Conservation (phyloP, 2,888 invertebrate genomes). For the Mythimna lalbum region DNA sequence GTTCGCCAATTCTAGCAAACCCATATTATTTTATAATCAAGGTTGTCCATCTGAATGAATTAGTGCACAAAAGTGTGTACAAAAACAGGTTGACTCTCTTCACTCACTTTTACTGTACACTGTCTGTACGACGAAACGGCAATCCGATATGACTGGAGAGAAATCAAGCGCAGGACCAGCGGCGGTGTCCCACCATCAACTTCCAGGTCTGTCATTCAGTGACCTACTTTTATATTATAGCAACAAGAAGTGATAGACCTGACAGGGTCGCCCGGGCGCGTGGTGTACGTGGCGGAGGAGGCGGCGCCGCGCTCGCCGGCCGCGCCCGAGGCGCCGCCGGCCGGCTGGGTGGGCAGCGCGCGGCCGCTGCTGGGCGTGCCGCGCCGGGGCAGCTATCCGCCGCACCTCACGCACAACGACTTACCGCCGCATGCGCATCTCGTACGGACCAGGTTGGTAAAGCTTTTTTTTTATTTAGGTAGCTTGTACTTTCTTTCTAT, state of each 20-base stretch:
- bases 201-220: no score
- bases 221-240: conserved; percentile 11
- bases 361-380: conserved; percentile 54
- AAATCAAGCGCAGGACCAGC: no score
- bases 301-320: conserved; percentile 21
- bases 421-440: conserved; percentile 70
- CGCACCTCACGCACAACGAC: conserved; percentile 53
- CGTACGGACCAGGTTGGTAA: conserved; percentile 72
- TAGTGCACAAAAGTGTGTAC: no score
- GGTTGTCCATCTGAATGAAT: no score
- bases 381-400: conserved; percentile 50
- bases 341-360: conserved; percentile 44
- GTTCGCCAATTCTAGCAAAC: not conserved
- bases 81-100: no score
- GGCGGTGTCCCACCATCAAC: no score
- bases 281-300: conserved; percentile 44
- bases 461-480: no score
- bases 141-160: no score
- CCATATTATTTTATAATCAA: no score
- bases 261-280: conserved; percentile 75
- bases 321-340: not conserved
- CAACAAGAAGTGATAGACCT: conserved; percentile 85
- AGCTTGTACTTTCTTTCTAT: not conserved
- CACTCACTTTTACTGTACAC: no score
- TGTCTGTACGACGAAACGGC: no score